Evolutionary conservation across 2,888 invertebrate species (phyloP), one percentile per base, ranked within the genome.

Genomic region (Mycalesis mineus): DNA sequence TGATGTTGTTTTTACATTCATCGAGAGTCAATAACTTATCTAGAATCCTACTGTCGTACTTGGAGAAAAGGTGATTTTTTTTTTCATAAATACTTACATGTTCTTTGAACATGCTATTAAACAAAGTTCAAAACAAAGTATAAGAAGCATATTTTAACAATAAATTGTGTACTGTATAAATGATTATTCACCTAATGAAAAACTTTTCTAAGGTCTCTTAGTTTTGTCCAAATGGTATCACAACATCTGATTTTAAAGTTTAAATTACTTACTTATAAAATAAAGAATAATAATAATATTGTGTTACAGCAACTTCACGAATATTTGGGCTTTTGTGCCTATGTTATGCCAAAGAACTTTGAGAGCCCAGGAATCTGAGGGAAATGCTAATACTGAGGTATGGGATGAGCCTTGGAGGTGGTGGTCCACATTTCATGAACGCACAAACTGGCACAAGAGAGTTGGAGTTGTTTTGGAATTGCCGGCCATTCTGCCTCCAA

Each of bases 391-490:
- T 53, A 85, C 84, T 22, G 83, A 85, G 33, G 80, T 80, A 8
- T 86, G 90, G 66, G 91, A 93, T 67, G 94, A 94, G 77, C 91
- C 95, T 0, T 96, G 95, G 96, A 88, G 91, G 55, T 95, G 95
- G 95, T 96, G 95, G 95, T 94, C 95, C 59, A 89, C 91, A 62
- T 93, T 95, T 65, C 92, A 95, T 71, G 91, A 92, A 64, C 79
- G 83, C 7, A 71, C 91, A 33, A 88, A 91, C 36, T 92, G 90
- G 77, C 90, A 90, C 67, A 78, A 88, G 47, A 82, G 92, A 67
- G 79, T 96, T 54, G 93, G 94, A 37, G 87, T 98, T 39, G 95
- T 95, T 0, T 83, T 98, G 41, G 95, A 97, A 77, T 71, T 98
- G 31, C 93, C 95, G 44, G 92, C 95, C 44, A 95, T 98, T 75